Evolutionary conservation across 2,888 invertebrate species (phyloP).

Genomic region (Tachina fera): DNA sequence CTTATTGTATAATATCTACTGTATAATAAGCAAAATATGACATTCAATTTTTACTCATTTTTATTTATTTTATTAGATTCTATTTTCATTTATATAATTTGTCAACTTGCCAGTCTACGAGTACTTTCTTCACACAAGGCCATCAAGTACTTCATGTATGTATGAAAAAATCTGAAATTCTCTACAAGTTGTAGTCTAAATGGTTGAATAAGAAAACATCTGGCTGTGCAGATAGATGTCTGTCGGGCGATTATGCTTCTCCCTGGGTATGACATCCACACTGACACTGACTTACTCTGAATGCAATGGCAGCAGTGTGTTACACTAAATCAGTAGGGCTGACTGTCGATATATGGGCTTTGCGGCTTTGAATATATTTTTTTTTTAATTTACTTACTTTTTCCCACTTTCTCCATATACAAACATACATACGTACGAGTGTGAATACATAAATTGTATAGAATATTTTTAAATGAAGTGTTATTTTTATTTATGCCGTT

Average conservation of each 20-base stretch:
- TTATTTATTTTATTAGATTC: conserved; percentile 57
- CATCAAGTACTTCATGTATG: neutral
- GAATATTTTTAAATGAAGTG: conserved; percentile 53
- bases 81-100: conserved; percentile 53
- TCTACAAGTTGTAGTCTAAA: neutral
- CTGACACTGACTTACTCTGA: neutral
- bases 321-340: neutral
- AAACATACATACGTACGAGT: neutral
- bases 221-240: neutral
- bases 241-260: neutral
- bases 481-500: conserved; percentile 15
- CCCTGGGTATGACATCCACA: neutral
- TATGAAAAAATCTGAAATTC: neutral
- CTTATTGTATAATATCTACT: conserved; percentile 45
- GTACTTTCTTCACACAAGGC: neutral
- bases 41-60: conserved; percentile 57
- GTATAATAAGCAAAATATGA: conserved; percentile 68
- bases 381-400: conserved; percentile 3
- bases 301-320: conserved; percentile 2
- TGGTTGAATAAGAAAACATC: conserved; percentile 22
- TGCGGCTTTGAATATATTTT: conserved; percentile 4
- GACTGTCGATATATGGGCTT: neutral
- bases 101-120: conserved; percentile 61
- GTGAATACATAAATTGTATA: conserved; percentile 31
- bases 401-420: conserved; percentile 13